Evolutionary conservation across 37 sponge, comb jelly and placozoan genomes (phyloP).

Genomic region (Aphrocallistes beatrix): DNA sequence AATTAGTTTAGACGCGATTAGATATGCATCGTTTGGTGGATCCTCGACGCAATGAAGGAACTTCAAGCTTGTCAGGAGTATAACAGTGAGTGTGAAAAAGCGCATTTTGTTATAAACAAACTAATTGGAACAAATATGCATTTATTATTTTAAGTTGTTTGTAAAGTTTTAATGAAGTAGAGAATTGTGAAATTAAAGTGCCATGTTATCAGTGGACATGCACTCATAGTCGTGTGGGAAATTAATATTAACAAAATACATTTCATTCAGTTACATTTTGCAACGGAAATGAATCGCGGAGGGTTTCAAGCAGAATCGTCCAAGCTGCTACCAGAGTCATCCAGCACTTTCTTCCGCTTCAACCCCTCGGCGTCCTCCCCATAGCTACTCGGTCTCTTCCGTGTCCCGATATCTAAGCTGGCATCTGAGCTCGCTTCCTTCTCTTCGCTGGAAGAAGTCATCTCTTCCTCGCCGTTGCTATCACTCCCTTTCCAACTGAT

Average conservation of each 20-base stretch:
- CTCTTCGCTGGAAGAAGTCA: not conserved
- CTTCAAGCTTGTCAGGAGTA: not conserved
- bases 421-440: not conserved
- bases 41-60: not conserved
- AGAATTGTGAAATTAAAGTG: too few species aligned
- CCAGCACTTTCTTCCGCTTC: not conserved
- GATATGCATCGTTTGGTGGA: conserved; percentile 25
- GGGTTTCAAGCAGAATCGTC: not conserved
- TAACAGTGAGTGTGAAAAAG: not conserved
- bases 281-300: too few species aligned
- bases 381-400: not conserved
- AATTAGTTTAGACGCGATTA: conserved; percentile 64
- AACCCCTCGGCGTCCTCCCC: not conserved
- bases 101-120: too few species aligned
- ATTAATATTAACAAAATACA: too few species aligned
- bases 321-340: not conserved
- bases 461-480: not conserved
- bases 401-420: not conserved
- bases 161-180: too few species aligned
- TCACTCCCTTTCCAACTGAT: not conserved
- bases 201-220: too few species aligned
- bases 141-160: too few species aligned
- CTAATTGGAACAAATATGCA: too few species aligned
- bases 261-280: too few species aligned
- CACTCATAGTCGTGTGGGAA: too few species aligned